These are phyloP conservation scores for Malachius bipustulatus DNA, from an alignment of 2,888 invertebrate genomes.

Conservation along the genomic window DNA sequence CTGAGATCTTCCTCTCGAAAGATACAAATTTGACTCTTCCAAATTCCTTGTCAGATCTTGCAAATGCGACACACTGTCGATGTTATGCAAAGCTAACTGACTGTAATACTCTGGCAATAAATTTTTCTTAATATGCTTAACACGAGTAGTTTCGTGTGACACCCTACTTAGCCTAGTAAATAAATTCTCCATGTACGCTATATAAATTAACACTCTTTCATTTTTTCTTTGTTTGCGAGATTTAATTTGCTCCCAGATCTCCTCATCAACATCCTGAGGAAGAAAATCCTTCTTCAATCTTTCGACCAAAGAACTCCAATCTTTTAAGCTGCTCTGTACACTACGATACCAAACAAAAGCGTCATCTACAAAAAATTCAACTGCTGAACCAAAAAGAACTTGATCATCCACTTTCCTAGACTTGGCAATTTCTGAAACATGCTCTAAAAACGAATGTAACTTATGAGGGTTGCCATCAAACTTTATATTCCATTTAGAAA, in stretches of 20 bases:
- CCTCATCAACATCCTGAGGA: neutral
- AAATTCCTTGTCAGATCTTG: neutral
- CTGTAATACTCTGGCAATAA: neutral
- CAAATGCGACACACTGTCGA: neutral
- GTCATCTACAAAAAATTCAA: conserved; percentile 2
- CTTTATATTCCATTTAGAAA: too few species aligned
- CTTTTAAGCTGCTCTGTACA: neutral
- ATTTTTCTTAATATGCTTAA: neutral
- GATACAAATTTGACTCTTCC: too few species aligned
- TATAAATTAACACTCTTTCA: neutral
- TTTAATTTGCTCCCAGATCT: neutral
- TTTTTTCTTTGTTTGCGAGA: neutral
- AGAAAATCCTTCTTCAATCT: neutral
- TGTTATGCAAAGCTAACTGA: neutral
- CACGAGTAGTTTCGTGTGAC: neutral
- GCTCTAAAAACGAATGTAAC: too few species aligned
- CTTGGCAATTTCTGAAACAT: too few species aligned
- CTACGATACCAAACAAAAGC: neutral
- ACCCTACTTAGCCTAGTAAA: neutral
- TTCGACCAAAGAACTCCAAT: neutral
- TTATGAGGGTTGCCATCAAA: too few species aligned
- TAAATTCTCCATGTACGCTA: neutral
- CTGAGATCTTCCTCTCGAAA: too few species aligned
- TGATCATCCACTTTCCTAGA: too few species aligned
- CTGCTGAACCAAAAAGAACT: neutral